Evolutionary conservation across 2,113 vertebrate genomes (phyloP).

Genomic region (Sarotherodon lohbergeri): DNA sequence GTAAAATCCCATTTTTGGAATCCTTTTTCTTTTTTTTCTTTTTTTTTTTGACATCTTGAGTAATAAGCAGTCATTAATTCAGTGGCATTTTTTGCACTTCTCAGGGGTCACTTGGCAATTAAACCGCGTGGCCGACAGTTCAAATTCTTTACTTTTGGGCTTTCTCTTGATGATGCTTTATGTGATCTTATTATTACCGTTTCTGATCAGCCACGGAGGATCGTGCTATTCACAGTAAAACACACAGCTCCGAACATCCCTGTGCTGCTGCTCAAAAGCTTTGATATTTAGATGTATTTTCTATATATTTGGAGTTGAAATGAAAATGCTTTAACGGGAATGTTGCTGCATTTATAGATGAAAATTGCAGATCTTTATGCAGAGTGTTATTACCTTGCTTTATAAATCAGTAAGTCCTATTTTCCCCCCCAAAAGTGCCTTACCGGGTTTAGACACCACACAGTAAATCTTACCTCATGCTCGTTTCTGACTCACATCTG

Average conservation of each 20-base stretch:
- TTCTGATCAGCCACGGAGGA: neutral
- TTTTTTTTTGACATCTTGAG: slow-evolving; percentile 12
- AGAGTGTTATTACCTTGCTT: neutral
- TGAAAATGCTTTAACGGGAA: neutral
- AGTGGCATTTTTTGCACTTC: slow-evolving; percentile 1
- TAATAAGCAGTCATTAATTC: slow-evolving; percentile 16
- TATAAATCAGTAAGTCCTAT: neutral
- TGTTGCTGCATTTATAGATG: neutral
- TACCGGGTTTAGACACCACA: neutral
- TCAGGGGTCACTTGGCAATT: slow-evolving; percentile 29
- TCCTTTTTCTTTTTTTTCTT: neutral
- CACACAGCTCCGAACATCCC: neutral
- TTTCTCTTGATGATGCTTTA: neutral
- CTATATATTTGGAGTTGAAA: neutral
- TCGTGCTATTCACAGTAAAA: neutral
- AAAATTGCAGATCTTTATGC: neutral
- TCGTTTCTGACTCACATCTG: neutral
- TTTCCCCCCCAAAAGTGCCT: neutral
- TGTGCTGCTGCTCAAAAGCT: neutral
- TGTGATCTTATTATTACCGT: neutral
- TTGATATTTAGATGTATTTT: neutral
- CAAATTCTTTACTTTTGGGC: neutral
- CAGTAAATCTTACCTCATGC: neutral
- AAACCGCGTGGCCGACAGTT: neutral
- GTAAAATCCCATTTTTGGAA: neutral